phyloP scores from a whole-genome alignment of 2,797 vertebrate species.

The Oreortyx pictus region DNA sequence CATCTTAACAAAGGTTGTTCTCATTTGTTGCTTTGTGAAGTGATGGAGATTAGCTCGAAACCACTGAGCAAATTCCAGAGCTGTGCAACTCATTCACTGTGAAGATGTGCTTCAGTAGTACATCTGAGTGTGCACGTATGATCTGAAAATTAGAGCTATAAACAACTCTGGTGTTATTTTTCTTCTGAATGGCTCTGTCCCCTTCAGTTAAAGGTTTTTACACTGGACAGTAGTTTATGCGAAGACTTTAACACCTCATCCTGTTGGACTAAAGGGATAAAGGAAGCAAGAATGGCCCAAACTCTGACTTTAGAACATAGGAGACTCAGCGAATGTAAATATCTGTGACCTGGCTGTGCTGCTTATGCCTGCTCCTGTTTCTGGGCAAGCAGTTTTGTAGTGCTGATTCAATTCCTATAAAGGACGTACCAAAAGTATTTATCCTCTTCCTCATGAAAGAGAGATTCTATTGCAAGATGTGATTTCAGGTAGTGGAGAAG shows the following conservation, averaged over 20 bases:
- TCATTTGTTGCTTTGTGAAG: neutral
- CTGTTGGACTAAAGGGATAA: neutral
- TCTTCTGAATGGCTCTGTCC: neutral
- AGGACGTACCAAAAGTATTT: neutral
- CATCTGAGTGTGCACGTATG: accelerated
- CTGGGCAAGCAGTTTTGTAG: neutral
- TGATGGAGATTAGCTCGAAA: neutral
- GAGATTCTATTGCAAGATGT: neutral
- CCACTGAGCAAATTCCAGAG: neutral
- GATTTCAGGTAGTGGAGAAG: neutral
- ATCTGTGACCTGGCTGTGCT: neutral
- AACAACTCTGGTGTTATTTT: neutral
- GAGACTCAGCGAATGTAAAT: neutral
- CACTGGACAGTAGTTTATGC: neutral
- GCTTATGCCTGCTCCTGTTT: neutral
- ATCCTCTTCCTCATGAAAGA: neutral
- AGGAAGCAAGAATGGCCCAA: neutral
- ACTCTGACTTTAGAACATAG: neutral
- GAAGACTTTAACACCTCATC: neutral
- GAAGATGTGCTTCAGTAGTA: neutral
- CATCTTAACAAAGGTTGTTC: neutral
- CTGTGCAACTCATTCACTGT: neutral
- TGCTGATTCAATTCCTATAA: neutral
- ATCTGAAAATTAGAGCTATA: neutral
- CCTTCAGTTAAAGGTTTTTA: neutral